These are phyloP conservation scores for Apis dorsata DNA, from an alignment of 1,140 invertebrate genomes.

Conservation along the genomic window DNA sequence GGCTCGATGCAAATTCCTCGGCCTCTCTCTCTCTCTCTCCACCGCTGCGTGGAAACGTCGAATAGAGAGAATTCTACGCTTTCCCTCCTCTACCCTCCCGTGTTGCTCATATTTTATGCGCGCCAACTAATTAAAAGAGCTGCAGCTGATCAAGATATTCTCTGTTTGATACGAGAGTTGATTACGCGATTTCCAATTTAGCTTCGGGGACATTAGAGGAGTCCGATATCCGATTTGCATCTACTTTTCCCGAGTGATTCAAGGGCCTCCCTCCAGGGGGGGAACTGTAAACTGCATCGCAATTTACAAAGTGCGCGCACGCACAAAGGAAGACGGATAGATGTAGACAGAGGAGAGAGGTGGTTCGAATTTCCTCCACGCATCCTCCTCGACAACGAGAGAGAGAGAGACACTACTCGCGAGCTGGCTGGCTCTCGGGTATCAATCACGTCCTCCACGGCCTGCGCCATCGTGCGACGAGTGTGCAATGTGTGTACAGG, in stretches of 20 bases:
- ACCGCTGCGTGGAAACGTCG: too few relatives aligned
- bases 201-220: background rate
- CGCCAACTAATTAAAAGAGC: constrained; percentile 13
- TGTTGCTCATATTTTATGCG: constrained; percentile 30
- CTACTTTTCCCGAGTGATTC: background rate
- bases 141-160: background rate
- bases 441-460: constrained; percentile 32
- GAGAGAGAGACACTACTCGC: background rate
- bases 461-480: background rate
- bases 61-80: background rate
- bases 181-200: background rate
- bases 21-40: too few relatives aligned
- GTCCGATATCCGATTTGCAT: background rate
- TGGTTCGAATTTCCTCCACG: background rate
- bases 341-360: background rate
- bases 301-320: background rate
- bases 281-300: background rate
- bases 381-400: constrained; percentile 11
- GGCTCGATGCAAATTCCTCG: too few relatives aligned
- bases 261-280: too few relatives aligned
- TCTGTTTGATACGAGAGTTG: background rate
- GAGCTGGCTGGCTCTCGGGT: background rate
- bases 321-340: too few relatives aligned
- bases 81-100: background rate
- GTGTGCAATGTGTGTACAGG: background rate